phyloP scores from a whole-genome alignment of 2,888 invertebrate genomes.

The Theretra japonica region DNA sequence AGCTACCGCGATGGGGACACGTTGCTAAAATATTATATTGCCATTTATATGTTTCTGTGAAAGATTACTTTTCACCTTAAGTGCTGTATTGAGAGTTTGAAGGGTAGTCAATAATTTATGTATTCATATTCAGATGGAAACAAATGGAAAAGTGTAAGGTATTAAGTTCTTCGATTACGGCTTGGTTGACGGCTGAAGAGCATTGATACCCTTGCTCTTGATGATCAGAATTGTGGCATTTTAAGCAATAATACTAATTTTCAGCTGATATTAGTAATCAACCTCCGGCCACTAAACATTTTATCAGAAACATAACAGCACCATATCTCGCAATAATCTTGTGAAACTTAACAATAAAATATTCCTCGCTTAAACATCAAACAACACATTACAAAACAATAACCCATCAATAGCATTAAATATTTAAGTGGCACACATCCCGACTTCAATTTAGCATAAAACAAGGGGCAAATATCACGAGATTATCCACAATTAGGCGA shows the following conservation, averaged over 20 bases:
- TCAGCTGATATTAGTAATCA: too few relatives aligned
- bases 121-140: slow-evolving; percentile 4
- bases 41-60: slow-evolving; percentile 57
- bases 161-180: too few relatives aligned
- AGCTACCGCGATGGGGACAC: slow-evolving; percentile 46
- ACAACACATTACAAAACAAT: slow-evolving; percentile 5
- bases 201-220: too few relatives aligned
- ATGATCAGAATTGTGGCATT: too few relatives aligned
- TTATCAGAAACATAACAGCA: too few relatives aligned
- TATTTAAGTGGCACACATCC: slow-evolving; percentile 29
- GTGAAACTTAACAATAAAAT: not conserved
- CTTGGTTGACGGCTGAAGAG: too few relatives aligned
- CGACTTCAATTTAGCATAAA: slow-evolving; percentile 34
- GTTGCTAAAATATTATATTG: slow-evolving; percentile 71
- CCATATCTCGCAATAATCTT: not conserved
- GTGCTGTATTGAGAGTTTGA: slow-evolving; percentile 20
- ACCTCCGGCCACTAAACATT: too few relatives aligned
- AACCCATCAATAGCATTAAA: slow-evolving; percentile 25
- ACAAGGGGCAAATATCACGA: slow-evolving; percentile 37
- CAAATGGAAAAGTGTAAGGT: not conserved
- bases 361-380: too few relatives aligned
- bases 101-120: slow-evolving; percentile 20
- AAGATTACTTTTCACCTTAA: slow-evolving; percentile 41
- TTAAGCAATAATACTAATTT: too few relatives aligned
- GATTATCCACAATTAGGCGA: slow-evolving; percentile 57